Base-by-base conservation (phyloP, 2,888 invertebrate species). In the Pyralis farinalis region DNA sequence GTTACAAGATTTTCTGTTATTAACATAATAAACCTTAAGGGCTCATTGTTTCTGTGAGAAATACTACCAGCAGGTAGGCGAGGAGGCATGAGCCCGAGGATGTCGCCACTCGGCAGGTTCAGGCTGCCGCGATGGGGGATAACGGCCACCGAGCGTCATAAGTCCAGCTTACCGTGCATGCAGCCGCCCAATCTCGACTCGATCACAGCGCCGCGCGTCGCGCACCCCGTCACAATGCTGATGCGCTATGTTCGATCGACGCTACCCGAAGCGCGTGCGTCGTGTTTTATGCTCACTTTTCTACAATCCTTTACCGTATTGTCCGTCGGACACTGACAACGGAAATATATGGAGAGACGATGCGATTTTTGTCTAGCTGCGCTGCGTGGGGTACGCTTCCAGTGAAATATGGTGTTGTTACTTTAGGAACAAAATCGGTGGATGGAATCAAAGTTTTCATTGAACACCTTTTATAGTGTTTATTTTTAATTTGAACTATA, bases 21-120 rank as follows among this genome's bases (percentile, higher is more conserved):
- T 71, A 73, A 73, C 73, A 73, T 75, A 74, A 77, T 78, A 79
- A 82, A 72, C 71, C 73, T 83, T 81, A 72, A 83, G 78, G 57
- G 78, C 75, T 85, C 79, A 84, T 86, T 85, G 86, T 86, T 82
- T 68, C 72, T 76, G 83, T 75, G 82, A 80, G 81, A 84, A 84
- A 82, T 78, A 73, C 73, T 73, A 63, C 65, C 69, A 66, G 58
- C 55, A 64, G 68, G 71, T 65, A 59, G 67, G 64, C 51, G 53
- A 61, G 65, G 60, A 61, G 56, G 65, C 31, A 62, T 4, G 16
- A 16, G 16, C 4, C 4, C 16, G 63, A 63, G 67, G 16, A 16
- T 16, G 16, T 16, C n/a, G 70, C 67, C 61, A 71, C 74, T 72
- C 64, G 62, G 63, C 63, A 73, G 73, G 70, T 68, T 72, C 70